phyloP scores from a whole-genome alignment of 1,140 invertebrate species.

The Nephotettix cincticeps region DNA sequence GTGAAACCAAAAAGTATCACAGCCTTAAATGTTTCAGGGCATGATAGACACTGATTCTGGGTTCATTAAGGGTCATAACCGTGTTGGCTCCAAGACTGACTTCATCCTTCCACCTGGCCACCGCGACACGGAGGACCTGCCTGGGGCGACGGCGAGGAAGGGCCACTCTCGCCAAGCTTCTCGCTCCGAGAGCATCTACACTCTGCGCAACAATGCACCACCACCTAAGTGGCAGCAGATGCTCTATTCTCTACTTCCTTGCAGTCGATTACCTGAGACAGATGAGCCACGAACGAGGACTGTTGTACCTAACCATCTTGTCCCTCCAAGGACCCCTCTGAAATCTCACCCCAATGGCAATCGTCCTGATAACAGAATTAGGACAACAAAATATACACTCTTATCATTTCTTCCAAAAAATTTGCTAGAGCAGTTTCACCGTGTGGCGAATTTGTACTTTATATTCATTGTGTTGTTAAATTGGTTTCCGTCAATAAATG shows the following conservation, averaged over 20 bases:
- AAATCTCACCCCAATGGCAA: slow-evolving; percentile 82
- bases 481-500: slow-evolving; percentile 91
- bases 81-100: slow-evolving; percentile 81
- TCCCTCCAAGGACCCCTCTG: slow-evolving; percentile 66
- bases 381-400: slow-evolving; percentile 95
- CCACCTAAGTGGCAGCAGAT: slow-evolving; percentile 67
- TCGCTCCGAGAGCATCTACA: slow-evolving; percentile 85
- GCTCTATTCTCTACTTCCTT: slow-evolving; percentile 53
- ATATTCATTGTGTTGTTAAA: slow-evolving; percentile 95
- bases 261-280: slow-evolving; percentile 30
- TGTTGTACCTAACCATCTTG: slow-evolving; percentile 79
- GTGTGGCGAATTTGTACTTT: slow-evolving; percentile 98
- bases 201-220: slow-evolving; percentile 68
- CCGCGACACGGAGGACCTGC: slow-evolving; percentile 48
- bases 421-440: slow-evolving; percentile 95
- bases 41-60: slow-evolving; percentile 39
- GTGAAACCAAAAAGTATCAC: too few species aligned
- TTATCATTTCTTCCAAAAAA: slow-evolving; percentile 96
- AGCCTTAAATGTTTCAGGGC: slow-evolving; percentile 1
- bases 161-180: slow-evolving; percentile 61
- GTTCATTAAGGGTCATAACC: slow-evolving; percentile 63
- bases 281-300: slow-evolving; percentile 69
- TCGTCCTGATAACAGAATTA: slow-evolving; percentile 72
- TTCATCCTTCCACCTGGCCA: slow-evolving; percentile 82
- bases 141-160: slow-evolving; percentile 46